Conservation (phyloP, 2,113 vertebrate species). For the Mormyrus iriodes region DNA sequence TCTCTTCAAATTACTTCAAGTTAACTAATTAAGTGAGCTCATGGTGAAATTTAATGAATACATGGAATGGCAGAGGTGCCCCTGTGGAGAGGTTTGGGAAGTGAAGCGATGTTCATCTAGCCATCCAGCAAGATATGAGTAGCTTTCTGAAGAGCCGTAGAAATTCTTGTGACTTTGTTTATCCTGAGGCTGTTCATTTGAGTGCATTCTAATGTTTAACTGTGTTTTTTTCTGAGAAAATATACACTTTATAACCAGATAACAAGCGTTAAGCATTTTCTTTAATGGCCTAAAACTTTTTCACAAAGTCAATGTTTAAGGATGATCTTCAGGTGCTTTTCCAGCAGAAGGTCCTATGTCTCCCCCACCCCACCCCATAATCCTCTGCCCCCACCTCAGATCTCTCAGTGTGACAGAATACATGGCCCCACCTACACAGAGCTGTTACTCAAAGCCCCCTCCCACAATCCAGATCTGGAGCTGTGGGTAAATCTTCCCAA, state of each 20-base stretch:
- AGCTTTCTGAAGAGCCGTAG: neutral
- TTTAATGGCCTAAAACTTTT: neutral
- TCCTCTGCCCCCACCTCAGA: constrained; percentile 16
- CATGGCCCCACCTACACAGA: constrained; percentile 23
- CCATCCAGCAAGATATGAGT: neutral
- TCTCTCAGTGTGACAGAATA: constrained; percentile 22
- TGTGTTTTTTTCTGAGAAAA: neutral
- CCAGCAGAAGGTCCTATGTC: neutral
- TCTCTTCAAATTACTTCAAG: neutral
- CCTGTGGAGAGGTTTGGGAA: neutral
- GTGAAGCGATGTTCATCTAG: neutral
- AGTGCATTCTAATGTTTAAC: neutral
- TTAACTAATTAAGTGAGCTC: neutral
- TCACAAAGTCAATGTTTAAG: neutral
- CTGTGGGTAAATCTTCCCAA: neutral
- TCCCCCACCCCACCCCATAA: neutral
- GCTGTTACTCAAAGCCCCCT: constrained; percentile 48
- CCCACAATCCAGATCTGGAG: constrained; percentile 28
- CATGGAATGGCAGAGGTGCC: neutral
- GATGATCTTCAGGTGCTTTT: neutral
- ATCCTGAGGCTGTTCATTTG: neutral
- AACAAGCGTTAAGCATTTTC: neutral
- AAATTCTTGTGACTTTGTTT: neutral
- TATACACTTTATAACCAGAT: neutral
- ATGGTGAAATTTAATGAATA: neutral